Conservation (phyloP, 2,113 vertebrate species). For the Smithornis capensis region DNA sequence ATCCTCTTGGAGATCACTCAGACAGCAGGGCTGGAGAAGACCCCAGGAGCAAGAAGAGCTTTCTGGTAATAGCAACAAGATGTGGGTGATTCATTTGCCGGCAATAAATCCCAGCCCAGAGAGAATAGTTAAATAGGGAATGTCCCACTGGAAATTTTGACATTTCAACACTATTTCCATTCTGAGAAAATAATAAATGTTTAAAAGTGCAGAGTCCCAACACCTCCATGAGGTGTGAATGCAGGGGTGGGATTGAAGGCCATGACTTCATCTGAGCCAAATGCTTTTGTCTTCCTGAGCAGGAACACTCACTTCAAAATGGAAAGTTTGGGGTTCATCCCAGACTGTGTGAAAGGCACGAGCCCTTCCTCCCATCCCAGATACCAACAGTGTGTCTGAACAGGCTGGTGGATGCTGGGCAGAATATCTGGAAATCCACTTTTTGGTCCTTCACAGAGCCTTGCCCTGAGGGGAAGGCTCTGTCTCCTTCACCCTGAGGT, state of each 20-base stretch:
- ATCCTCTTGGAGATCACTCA: neutral
- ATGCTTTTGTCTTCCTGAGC: neutral
- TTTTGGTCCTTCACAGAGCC: neutral
- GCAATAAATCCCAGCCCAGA: neutral
- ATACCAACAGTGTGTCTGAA: accelerated
- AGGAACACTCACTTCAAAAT: neutral
- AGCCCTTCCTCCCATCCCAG: neutral
- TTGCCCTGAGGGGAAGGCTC: neutral
- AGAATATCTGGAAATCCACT: neutral
- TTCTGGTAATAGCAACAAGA: neutral
- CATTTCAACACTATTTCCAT: neutral
- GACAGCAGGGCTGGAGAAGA: neutral
- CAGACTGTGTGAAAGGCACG: accelerated
- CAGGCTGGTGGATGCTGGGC: neutral
- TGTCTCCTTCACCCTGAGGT: neutral
- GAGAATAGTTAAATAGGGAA: neutral
- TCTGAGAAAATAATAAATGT: neutral
- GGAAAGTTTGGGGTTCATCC: accelerated
- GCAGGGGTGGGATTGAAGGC: neutral
- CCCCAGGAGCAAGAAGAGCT: neutral
- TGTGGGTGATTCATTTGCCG: neutral
- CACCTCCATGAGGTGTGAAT: neutral
- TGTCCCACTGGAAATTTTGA: constrained; percentile 8
- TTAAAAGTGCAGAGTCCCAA: neutral
- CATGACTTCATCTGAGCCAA: neutral